Percentiles rank a stretch among this genome's conserved stretches.
Conservation (phyloP, 2,888 invertebrate genomes). For the Epinotia brunnichana region DNA sequence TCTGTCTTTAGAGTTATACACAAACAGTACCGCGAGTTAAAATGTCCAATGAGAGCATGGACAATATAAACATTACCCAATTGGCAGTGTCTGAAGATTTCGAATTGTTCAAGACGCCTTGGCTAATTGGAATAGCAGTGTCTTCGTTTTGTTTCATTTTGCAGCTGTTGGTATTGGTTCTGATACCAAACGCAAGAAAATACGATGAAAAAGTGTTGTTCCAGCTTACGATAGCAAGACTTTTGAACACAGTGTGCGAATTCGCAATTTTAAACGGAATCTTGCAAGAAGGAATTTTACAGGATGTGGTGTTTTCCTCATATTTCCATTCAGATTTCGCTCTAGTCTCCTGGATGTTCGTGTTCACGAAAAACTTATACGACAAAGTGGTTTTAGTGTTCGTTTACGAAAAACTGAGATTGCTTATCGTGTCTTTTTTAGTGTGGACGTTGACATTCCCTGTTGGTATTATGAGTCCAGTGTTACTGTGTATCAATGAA, state of each 20-base stretch:
- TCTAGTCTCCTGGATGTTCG: slow-evolving; percentile 65
- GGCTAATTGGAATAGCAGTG: slow-evolving; percentile 58
- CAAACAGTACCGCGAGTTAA: slow-evolving; percentile 17
- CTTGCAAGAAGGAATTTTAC: slow-evolving; percentile 26
- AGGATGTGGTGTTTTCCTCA: slow-evolving; percentile 48
- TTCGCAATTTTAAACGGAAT: slow-evolving; percentile 48
- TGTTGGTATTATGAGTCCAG: slow-evolving; percentile 54
- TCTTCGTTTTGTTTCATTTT: slow-evolving; percentile 57
- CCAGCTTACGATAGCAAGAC: slow-evolving; percentile 62
- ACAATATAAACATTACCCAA: slow-evolving; percentile 25
- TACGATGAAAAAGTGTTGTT: slow-evolving; percentile 64
- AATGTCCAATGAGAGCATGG: slow-evolving; percentile 34
- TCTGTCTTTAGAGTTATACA: slow-evolving; percentile 12
- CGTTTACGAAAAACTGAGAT: slow-evolving; percentile 50
- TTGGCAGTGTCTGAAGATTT: slow-evolving; percentile 1
- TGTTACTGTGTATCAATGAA: slow-evolving; percentile 42
- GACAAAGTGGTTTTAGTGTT: slow-evolving; percentile 68
- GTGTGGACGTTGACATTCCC: slow-evolving; percentile 61
- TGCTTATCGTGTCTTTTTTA: slow-evolving; percentile 50
- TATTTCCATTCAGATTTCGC: slow-evolving; percentile 64
- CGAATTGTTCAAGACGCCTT: slow-evolving; percentile 49
- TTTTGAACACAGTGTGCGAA: slow-evolving; percentile 60
- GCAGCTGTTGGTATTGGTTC: slow-evolving; percentile 55
- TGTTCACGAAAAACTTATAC: slow-evolving; percentile 69
- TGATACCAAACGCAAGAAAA: slow-evolving; percentile 59